Base-by-base conservation (phyloP, 2,797 vertebrate species). In the Mormyrus proboscirostris region DNA sequence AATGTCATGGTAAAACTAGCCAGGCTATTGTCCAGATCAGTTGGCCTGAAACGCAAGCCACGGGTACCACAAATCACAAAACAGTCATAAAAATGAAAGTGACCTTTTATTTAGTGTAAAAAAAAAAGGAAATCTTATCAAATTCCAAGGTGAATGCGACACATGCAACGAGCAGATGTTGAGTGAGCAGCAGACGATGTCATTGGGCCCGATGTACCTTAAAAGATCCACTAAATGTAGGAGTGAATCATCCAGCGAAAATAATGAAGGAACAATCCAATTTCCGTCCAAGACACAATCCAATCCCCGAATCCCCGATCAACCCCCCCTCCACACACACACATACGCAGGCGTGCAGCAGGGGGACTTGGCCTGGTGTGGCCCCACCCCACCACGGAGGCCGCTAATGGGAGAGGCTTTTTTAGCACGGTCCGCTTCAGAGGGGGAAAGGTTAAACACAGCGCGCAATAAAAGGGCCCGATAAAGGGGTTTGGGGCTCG, bases 391-490 rank as follows among this genome's bases (percentile, higher is more conserved):
- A 62, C 44, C 55, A 55, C 55, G 82, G 82, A 6, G 47, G 29
- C 88, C 16, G 19, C 19, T 50, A 86, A 86, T 85, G 88, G 88
- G 57, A 49, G 19, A 50, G 79, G 41, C 47, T 53, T 76, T 62
- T 89, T 49, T 84, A 29, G 53, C 47, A 79, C 19, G 44, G 25
- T 10, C 57, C 29, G 79, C 79, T 51, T 89, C 57, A 65, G 88
- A 50, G 57, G 83, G 82, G 82, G 47, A 89, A 86, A 89, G 88
- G 88, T 89, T 89, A 89, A 89, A 89, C 47, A 83, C 82, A 86
- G 16, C n/a, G 55, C 49, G 82, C 88, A 89, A 84, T 89, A 69
- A 89, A 86, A 83, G 82, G 65, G 50, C 16, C 88, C 88, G 83
- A 89, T 89, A 69, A 89, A 69, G 88, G 88, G 57, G 62, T 89